Percentiles rank a stretch among this genome's conserved stretches.
phyloP scores from a whole-genome alignment of 2,113 vertebrate genomes.

The Anthoscopus minutus region DNA sequence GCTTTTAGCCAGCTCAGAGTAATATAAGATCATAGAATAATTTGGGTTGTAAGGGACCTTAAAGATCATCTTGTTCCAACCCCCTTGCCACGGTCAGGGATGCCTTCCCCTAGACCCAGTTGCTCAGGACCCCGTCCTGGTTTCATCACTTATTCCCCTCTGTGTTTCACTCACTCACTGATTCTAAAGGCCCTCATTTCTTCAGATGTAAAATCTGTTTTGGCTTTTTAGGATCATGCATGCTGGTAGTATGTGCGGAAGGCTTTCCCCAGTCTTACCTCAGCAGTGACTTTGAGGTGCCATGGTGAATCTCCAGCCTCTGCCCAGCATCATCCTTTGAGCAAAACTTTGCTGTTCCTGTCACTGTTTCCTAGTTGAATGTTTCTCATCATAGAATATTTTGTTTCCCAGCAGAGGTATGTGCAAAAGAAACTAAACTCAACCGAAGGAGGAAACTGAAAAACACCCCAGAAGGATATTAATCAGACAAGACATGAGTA shows the following conservation, averaged over 20 bases:
- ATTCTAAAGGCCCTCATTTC: conserved; percentile 34
- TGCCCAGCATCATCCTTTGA: conserved; percentile 27
- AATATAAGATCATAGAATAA: background rate
- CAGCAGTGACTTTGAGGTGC: conserved; percentile 40
- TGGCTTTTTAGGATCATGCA: conserved; percentile 26
- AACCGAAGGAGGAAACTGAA: background rate
- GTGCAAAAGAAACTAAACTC: background rate
- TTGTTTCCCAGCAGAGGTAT: conserved; percentile 38
- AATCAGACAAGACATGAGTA: background rate
- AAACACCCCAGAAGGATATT: background rate
- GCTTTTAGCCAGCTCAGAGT: background rate
- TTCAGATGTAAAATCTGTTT: conserved; percentile 44
- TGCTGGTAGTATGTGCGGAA: conserved; percentile 40
- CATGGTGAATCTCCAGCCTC: background rate
- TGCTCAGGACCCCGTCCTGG: background rate
- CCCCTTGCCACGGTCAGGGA: background rate
- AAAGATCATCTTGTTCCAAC: background rate
- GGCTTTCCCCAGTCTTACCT: conserved; percentile 8
- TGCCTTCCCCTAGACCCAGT: background rate
- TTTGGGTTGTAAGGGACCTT: background rate
- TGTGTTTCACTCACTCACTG: background rate
- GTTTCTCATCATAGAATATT: conserved; percentile 54
- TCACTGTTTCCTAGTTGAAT: conserved; percentile 32
- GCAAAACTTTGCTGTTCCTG: background rate
- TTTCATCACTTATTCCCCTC: conserved; percentile 13